Conservation (phyloP, 1,140 invertebrate genomes). For the Adelges cooleyi region DNA sequence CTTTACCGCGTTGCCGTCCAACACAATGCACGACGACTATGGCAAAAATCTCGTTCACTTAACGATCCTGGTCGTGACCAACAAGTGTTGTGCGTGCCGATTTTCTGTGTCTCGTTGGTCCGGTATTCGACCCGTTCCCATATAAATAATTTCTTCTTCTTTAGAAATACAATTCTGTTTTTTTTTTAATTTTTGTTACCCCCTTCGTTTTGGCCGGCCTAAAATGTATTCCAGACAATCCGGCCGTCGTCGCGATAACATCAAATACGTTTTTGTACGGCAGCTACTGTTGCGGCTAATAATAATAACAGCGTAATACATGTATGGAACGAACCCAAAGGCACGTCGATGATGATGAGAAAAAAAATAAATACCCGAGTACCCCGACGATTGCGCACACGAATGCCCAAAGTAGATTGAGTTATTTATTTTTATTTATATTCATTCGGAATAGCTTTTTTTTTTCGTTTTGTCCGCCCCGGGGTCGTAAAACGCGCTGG, state of each 20-base stretch:
- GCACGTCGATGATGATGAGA: not conserved
- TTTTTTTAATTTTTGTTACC: not conserved
- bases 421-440: slow-evolving; percentile 25
- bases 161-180: not conserved
- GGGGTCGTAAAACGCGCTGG: not conserved
- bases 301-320: not conserved
- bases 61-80: not conserved
- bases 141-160: no score
- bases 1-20: no score
- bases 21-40: not conserved
- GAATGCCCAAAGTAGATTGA: slow-evolving; percentile 4
- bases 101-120: not conserved
- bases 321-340: not conserved
- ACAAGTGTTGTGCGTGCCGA: not conserved
- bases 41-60: no score
- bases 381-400: not conserved
- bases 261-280: no score
- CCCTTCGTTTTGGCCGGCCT: not conserved
- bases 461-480: not conserved
- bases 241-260: not conserved
- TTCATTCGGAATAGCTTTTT: not conserved
- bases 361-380: not conserved
- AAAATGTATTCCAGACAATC: no score
- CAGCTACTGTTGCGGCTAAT: no score
- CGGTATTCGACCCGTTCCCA: not conserved